Evolutionary conservation across 2,113 vertebrate genomes (phyloP).

Genomic region (Anthoscopus minutus): DNA sequence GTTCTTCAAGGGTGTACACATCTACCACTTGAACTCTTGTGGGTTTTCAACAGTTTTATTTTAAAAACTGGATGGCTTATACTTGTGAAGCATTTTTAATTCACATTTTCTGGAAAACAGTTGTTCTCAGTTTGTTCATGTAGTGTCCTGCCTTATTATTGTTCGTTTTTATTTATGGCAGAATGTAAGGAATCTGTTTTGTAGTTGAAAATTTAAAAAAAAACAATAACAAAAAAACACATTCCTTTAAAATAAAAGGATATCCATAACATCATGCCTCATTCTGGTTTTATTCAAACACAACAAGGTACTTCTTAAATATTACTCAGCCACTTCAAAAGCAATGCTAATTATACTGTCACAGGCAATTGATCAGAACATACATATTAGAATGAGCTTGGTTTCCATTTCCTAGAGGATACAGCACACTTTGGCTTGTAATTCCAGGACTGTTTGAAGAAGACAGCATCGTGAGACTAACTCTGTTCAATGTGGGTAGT

Average conservation of each 20-base stretch:
- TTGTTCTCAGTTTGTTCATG: conserved; percentile 79
- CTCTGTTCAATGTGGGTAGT: background rate
- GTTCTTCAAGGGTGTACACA: conserved; percentile 66
- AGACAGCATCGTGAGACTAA: background rate
- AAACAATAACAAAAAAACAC: background rate
- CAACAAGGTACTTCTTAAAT: conserved; percentile 31
- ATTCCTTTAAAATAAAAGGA: conserved; percentile 89
- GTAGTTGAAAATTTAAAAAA: conserved; percentile 79
- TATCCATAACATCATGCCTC: conserved; percentile 55
- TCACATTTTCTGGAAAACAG: conserved; percentile 77
- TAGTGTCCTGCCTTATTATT: conserved; percentile 82
- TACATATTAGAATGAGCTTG: conserved; percentile 6
- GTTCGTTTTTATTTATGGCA: conserved; percentile 80
- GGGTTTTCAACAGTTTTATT: conserved; percentile 90
- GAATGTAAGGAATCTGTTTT: conserved; percentile 81
- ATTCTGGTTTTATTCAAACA: conserved; percentile 44
- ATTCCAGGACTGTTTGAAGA: background rate
- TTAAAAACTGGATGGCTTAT: conserved; percentile 92
- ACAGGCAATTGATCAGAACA: conserved; percentile 22
- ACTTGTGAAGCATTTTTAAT: conserved; percentile 90
- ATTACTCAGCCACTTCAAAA: conserved; percentile 33
- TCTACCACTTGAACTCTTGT: conserved; percentile 71
- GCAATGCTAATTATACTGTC: conserved; percentile 1
- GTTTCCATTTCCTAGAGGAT: background rate
- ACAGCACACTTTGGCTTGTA: background rate